Evolutionary conservation across 2,888 invertebrate species (phyloP), one percentile per base, ranked within the genome.

Genomic region (Nomada flava): DNA sequence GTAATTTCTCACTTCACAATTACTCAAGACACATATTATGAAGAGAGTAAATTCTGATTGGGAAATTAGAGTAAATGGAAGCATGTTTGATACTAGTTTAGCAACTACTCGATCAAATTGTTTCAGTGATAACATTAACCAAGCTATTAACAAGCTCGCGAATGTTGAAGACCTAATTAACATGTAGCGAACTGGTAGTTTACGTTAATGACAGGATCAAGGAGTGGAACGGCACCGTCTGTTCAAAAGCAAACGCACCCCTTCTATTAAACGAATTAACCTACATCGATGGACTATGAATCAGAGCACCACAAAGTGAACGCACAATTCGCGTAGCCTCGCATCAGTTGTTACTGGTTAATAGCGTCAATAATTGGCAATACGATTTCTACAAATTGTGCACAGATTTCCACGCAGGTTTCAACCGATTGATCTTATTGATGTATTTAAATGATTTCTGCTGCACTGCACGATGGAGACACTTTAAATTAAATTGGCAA

Each of bases 201-300:
- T 26, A 62, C 57, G 64, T 62, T 85, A 85, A 84, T 82, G 85
- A 79, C 53, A 53, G 76, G 52, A 79, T 71, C 62, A 76, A 71
- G 71, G 65, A 60, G 77, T 62, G 50, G 70, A 65, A 59, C 72
- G 23, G 64, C 47, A 72, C 50, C 73, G 70, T 64, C 71, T 65
- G 47, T 70, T 36, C 52, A 73, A 76, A 72, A 82, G 47, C 79
- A 62, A 36, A 50, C 62, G 44, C 55, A 44, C 26, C 23, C 11
- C 59, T 59, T 5, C 55, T 44, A 60, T 72, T 69, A 63, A 85
- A 82, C 76, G 79, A 84, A 85, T 84, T 78, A 85, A 82, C 76
- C 82, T 47, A 53, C 53, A 52, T 60, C 55, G 68, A 67, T 67
- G 67, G 59, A 76, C 78, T 73, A 60, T 68, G 68, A 69, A 69